Evolutionary conservation across 1,140 invertebrate genomes (phyloP), one percentile per base, ranked within the genome.

Genomic region (Eurosta solidaginis): DNA sequence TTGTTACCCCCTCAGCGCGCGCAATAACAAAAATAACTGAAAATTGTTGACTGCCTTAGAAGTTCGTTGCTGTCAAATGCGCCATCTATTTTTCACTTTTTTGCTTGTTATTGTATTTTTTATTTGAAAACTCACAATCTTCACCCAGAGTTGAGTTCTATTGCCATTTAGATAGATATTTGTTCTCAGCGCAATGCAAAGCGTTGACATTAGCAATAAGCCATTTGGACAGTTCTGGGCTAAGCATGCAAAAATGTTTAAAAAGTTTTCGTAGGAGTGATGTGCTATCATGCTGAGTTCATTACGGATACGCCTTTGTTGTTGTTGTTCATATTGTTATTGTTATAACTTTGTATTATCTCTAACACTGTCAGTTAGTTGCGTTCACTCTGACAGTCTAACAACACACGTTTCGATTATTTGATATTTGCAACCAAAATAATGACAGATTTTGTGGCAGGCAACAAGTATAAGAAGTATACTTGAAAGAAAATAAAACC

Each of bases 231-330:
- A 68, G 59, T 68, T 68, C 59, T 68, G 59, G 59, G 59, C 59
- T 68, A 68, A 68, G 33, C 40, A 33, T 68, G 59, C 59, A 68
- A 68, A 36, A 40, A 14, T 36, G 33, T 20, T 10, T n/a, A n/a
- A n/a, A n/a, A 20, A 68, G 27, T 27, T 68, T 68, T 68, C 33
- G 59, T 68, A 33, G 33, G 59, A 68, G 59, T 68, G 59, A 17
- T 68, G 59, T 17, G 59, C 59, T 68, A 68, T 68, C 59, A 68
- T n/a, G n/a, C n/a, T n/a, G n/a, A n/a, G n/a, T n/a, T n/a, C n/a
- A n/a, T n/a, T n/a, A n/a, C n/a, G n/a, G n/a, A 33, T 68, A 17
- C 59, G 54, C 25, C 27, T 25, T 17, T 52, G 17, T 10, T 20
- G 59, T 59, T 68, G 59, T 68, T 40, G n/a, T n/a, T n/a, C n/a